Evolutionary conservation across 2,113 vertebrate genomes (phyloP), one percentile per base, ranked within the genome.

Genomic region (Cynocephalus volans): DNA sequence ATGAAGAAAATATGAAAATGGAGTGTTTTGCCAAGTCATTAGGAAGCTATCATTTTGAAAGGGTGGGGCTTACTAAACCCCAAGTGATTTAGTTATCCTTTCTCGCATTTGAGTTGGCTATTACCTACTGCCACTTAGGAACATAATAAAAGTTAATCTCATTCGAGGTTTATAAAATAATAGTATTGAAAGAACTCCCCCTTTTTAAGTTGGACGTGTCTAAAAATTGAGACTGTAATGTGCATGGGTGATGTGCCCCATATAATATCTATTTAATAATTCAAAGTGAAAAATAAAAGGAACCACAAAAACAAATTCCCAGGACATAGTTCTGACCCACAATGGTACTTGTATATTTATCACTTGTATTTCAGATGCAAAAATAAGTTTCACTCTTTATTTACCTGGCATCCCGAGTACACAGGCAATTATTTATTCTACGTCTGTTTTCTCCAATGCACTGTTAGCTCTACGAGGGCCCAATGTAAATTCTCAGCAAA

Each of bases 71-170:
- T 73, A 80, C 1, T 26, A 58, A 79, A 28, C 70, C 48, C 23
- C 86, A 80, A 81, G 54, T 94, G 33, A 80, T 19, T 69, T 52
- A 62, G 8, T 80, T 80, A 90, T 76, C 28, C 45, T 82, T 82
- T 85, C 48, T 95, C 65, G 69, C 64, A 72, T 70, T 12, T 52
- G 52, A 58, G 48, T 31, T 81, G 19, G 10, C 45, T 80, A 48
- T 31, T 45, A 64, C 80, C 83, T 89, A 60, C 31, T 52, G 33
- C 26, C 17, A 64, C 7, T 33, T 86, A 45, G 52, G 52, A 86
- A 93, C 19, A 54, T 58, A 54, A 64, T 50, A 82, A 82, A 95
- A 79, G 31, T 89, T 24, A 93, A 75, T 79, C n/a, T 95, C 54
- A 93, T 50, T 86, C 83, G 48, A 97, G 58, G 45, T 69, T 91